phyloP scores from a whole-genome alignment of 1,140 invertebrate genomes.

The Oncopodura yosiiana region DNA sequence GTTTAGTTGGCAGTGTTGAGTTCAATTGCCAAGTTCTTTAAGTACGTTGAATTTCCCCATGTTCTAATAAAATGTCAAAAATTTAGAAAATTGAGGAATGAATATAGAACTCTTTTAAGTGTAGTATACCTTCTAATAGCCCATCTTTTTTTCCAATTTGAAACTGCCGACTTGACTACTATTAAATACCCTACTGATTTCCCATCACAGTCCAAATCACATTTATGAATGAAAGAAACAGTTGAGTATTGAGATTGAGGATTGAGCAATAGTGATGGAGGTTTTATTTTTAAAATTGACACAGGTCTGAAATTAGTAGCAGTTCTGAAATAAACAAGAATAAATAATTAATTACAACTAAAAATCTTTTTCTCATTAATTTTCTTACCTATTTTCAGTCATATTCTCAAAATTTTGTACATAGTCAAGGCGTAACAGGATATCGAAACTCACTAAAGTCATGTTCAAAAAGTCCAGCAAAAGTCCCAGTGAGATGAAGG shows the following conservation, averaged over 20 bases:
- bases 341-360: background rate
- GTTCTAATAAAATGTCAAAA: no score
- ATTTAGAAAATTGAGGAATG: no score
- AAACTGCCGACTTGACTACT: conserved; percentile 12
- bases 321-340: background rate
- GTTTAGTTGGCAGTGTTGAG: conserved; percentile 3
- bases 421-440: no score
- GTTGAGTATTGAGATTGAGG: background rate
- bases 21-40: background rate
- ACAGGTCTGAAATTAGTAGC: background rate
- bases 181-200: conserved; percentile 9
- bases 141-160: background rate
- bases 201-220: background rate
- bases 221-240: background rate
- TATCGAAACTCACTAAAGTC: no score
- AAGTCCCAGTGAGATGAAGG: no score
- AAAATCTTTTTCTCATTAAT: conserved; percentile 7
- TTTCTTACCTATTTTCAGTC: no score
- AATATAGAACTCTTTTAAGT: no score
- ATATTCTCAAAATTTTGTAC: no score
- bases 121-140: conserved; percentile 7
- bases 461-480: no score
- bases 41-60: conserved; percentile 10
- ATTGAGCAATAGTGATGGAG: background rate
- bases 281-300: no score